phyloP scores from a whole-genome alignment of 2,797 vertebrate species.

The Coranthus polyacanthus region DNA sequence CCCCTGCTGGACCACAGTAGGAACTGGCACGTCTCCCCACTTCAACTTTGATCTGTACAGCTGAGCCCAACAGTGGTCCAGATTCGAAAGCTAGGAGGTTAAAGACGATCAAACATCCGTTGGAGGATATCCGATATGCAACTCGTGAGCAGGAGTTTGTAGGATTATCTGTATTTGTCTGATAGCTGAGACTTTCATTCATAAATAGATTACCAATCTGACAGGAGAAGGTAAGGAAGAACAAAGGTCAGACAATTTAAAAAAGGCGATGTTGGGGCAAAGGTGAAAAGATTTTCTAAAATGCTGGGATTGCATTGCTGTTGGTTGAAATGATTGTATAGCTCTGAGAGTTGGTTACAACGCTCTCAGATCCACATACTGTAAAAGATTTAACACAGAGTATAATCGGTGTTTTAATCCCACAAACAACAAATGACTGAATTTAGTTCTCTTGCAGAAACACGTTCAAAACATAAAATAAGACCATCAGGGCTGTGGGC shows the following conservation, averaged over 20 bases:
- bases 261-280: background rate
- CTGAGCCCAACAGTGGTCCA: constrained; percentile 3
- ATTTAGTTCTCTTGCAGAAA: constrained; percentile 39
- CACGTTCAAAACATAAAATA: constrained; percentile 34
- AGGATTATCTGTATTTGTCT: constrained; percentile 20
- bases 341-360: constrained; percentile 53
- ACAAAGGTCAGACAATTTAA: constrained; percentile 5
- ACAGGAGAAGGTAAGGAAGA: background rate
- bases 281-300: background rate
- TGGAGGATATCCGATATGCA: constrained; percentile 25
- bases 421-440: constrained; percentile 12
- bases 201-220: constrained; percentile 32
- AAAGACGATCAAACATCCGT: constrained; percentile 11
- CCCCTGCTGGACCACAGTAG: constrained; percentile 54
- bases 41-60: constrained; percentile 27
- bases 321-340: constrained; percentile 71
- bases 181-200: constrained; percentile 29
- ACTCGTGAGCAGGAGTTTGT: background rate
- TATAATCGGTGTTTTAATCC: constrained; percentile 30
- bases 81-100: constrained; percentile 9
- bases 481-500: constrained; percentile 15
- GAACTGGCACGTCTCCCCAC: constrained; percentile 31
- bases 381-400: constrained; percentile 37
- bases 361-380: constrained; percentile 54
- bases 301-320: constrained; percentile 19